phyloP scores from a whole-genome alignment of 1,140 invertebrate genomes.

The Drosophila truncata region DNA sequence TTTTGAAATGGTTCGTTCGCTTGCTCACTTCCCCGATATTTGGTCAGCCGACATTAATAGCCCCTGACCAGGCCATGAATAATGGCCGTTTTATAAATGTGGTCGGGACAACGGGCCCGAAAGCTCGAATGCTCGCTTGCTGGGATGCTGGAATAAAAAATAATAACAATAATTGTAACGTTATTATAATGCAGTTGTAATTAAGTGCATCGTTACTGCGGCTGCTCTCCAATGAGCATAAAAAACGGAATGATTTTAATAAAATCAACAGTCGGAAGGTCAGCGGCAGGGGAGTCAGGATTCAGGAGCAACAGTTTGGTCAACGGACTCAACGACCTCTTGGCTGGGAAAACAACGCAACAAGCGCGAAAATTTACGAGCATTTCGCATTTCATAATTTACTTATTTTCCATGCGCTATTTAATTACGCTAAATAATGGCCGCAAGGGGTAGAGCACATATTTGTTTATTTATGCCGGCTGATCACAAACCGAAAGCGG shows the following conservation, averaged over 20 bases:
- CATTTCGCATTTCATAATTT: slow-evolving; percentile 56
- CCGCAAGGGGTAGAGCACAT: slow-evolving; percentile 9
- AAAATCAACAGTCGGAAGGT: slow-evolving; percentile 54
- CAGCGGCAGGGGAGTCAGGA: slow-evolving; percentile 5
- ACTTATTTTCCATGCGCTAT: slow-evolving; percentile 53
- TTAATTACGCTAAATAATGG: slow-evolving; percentile 59
- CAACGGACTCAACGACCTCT: slow-evolving; percentile 42
- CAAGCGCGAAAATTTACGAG: slow-evolving; percentile 47
- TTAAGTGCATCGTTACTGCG: slow-evolving; percentile 50
- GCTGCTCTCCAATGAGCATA: slow-evolving; percentile 20
- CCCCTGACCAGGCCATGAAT: slow-evolving; percentile 52
- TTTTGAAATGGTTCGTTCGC: slow-evolving; percentile 41
- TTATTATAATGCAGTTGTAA: slow-evolving; percentile 66
- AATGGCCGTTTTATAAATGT: slow-evolving; percentile 62
- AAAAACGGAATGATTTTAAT: slow-evolving; percentile 52
- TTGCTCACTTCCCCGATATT: slow-evolving; percentile 30
- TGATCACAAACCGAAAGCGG: slow-evolving; percentile 11
- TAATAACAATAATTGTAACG: slow-evolving; percentile 65
- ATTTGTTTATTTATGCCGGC: slow-evolving; percentile 29
- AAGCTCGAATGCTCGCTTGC: background rate
- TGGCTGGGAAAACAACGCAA: slow-evolving; percentile 20
- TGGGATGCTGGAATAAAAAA: slow-evolving; percentile 38
- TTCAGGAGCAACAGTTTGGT: slow-evolving; percentile 53
- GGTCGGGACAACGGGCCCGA: slow-evolving; percentile 21
- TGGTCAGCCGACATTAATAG: slow-evolving; percentile 56